Evolutionary conservation across 2,113 vertebrate genomes (phyloP), one percentile per base, ranked within the genome.

Genomic region (Cyprinodon variegatus): DNA sequence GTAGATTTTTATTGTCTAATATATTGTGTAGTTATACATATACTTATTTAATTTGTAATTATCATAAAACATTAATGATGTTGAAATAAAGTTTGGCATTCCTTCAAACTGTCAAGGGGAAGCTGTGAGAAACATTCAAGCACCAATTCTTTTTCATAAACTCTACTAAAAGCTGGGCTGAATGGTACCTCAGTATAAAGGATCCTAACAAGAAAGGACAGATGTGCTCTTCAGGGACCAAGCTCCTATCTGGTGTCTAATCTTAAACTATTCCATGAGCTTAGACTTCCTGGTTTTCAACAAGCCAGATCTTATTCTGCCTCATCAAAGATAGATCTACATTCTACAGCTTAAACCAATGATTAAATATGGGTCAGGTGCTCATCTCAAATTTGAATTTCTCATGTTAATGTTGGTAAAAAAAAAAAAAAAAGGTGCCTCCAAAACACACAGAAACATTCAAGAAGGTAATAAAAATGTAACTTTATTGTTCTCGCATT

Each of bases 141-240:
- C 46, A 65, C 36, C 72, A 57, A 45, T 15, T 20, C 50, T 78
- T 57, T 77, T 57, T 70, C 22, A 62, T 48, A 29, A 68, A 79
- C 64, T 53, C 45, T 20, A n/a, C 60, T 4, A 50, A 78, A 64
- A 68, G 67, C 73, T 40, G 53, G 65, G 73, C 79, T 81, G 68
- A 88, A 81, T 82, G 66, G 79, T 46, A 41, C 61, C 50, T 67
- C 57, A 71, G 70, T 48, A 67, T 45, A 67, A 70, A 78, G 50
- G 76, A 85, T 73, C 73, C 63, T 88, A 79, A 88, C 84, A 63
- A 45, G 41, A n/a, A 48, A 29, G 3, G 81, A 78, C 88, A 86
- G 81, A 72, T 65, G 39, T 78, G 74, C 76, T 88, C 87, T 86
- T 89, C 74, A 70, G 79, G 79, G 68, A 79, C 65, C 60, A 69